Evolutionary conservation across 2,888 invertebrate genomes (phyloP).

Genomic region (Pardosa pseudoannulata): DNA sequence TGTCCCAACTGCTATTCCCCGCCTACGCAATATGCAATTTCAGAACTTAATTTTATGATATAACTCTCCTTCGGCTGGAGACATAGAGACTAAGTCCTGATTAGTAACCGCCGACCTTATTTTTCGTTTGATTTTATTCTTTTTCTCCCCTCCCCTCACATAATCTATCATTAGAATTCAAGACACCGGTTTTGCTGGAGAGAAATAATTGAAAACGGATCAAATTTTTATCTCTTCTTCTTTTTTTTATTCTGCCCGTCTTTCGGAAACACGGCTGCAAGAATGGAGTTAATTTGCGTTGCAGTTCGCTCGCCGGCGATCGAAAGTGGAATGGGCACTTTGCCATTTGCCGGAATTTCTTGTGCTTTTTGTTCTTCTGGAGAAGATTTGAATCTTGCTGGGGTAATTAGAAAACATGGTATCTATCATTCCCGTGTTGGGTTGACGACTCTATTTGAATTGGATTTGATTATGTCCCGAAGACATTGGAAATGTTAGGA

Average conservation of each 20-base stretch:
- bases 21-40: slow-evolving; percentile 8
- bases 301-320: slow-evolving; percentile 14
- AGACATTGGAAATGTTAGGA: neutral
- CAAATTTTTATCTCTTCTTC: slow-evolving; percentile 29
- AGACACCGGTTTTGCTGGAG: slow-evolving; percentile 26
- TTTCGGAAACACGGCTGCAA: slow-evolving; percentile 26
- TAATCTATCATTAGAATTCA: slow-evolving; percentile 62
- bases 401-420: slow-evolving; percentile 6
- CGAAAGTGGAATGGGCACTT: slow-evolving; percentile 30
- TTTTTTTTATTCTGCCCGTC: slow-evolving; percentile 2
- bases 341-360: slow-evolving; percentile 38
- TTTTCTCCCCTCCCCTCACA: neutral
- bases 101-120: neutral
- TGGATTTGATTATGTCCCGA: neutral
- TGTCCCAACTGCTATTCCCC: neutral
- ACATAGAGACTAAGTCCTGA: neutral
- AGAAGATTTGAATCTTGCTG: neutral
- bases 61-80: neutral
- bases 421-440: neutral
- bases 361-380: neutral
- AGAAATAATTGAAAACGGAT: slow-evolving; percentile 57
- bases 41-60: slow-evolving; percentile 7
- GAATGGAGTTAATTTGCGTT: slow-evolving; percentile 56
- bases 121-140: neutral
- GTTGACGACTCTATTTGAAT: slow-evolving; percentile 10